phyloP scores from a whole-genome alignment of 2,113 vertebrate genomes.

The Pogonocichla stellata region DNA sequence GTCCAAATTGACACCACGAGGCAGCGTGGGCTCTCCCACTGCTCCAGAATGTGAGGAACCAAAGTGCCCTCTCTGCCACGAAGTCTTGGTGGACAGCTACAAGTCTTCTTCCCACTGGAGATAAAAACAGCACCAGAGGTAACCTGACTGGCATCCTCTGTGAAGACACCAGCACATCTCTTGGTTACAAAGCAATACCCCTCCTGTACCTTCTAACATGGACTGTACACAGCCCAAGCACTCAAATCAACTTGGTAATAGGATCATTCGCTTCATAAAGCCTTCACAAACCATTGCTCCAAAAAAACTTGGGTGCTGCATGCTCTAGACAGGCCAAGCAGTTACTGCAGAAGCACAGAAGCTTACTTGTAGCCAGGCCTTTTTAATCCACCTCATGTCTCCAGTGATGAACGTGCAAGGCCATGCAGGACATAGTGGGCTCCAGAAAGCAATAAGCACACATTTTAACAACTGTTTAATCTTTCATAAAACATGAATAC shows the following conservation, averaged over 20 bases:
- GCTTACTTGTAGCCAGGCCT: neutral
- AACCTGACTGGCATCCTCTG: neutral
- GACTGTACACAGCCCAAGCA: accelerated
- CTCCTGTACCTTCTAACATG: neutral
- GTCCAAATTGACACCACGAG: accelerated
- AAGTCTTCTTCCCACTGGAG: neutral
- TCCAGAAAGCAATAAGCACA: neutral
- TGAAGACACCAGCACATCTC: neutral
- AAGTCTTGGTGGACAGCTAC: too few species aligned
- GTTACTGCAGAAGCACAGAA: neutral
- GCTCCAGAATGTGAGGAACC: neutral
- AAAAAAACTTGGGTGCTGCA: neutral
- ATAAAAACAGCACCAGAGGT: too few species aligned
- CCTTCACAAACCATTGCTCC: neutral
- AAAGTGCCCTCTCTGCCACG: neutral
- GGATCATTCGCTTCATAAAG: neutral
- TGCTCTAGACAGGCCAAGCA: neutral
- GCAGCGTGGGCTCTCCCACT: accelerated
- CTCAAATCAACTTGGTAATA: neutral
- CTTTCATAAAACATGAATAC: neutral
- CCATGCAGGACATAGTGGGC: neutral
- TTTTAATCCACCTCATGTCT: neutral
- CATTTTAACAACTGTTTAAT: neutral
- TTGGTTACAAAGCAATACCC: accelerated
- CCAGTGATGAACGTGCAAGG: neutral